Base-by-base conservation (phyloP, 30 jellyfish, hydroid and myxozoan species). In the Catostylus mosaicus region DNA sequence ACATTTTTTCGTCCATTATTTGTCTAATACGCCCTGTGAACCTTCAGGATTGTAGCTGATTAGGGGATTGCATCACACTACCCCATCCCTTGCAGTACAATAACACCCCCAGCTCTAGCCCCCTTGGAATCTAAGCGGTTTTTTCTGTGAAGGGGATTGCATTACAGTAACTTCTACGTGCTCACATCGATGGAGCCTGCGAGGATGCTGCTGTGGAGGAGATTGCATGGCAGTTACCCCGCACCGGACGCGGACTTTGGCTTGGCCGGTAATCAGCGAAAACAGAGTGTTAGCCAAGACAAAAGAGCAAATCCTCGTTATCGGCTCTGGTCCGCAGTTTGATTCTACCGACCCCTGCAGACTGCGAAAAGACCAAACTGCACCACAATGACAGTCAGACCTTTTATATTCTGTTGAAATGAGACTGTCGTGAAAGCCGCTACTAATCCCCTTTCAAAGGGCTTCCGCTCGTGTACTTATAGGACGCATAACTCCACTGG, bases 401-500 rank as follows among this genome's bases (percentile, higher is more conserved):
- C 85, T 59, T 74, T 68, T 43, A 43, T 79, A 45, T 36, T 82
- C 86, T n/a, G 77, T 32, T 69, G 85, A 82, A n/a, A 27, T 45
- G 88, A 72, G 94, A 65, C 88, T 43, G 87, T 59, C 73, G 82
- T 40, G 37, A 60, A 22, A 68, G 80, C 87, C 93, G 93, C 87
- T 83, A 61, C 76, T 83, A 83, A 70, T 71, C 93, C 88, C 12
- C 36, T 84, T 72, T 84, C 94, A 84, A 73, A 73, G 87, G 86
- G 88, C 88, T 74, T 73, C 94, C 94, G 88, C 94, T 84, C 88
- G 43, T 29, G 66, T 30, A 35, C 86, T 62, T 72, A 74, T 29
- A 24, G 83, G 60, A 60, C 70, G 84, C 76, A 64, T 62, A 32
- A 24, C 74, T 62, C 30, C 76, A 34, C 77, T 45, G 64, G 82